Percentiles rank a stretch among this genome's conserved stretches.
These are phyloP conservation scores for Opisthograptis luteolata DNA, from an alignment of 2,888 invertebrate genomes.

Conservation along the genomic window DNA sequence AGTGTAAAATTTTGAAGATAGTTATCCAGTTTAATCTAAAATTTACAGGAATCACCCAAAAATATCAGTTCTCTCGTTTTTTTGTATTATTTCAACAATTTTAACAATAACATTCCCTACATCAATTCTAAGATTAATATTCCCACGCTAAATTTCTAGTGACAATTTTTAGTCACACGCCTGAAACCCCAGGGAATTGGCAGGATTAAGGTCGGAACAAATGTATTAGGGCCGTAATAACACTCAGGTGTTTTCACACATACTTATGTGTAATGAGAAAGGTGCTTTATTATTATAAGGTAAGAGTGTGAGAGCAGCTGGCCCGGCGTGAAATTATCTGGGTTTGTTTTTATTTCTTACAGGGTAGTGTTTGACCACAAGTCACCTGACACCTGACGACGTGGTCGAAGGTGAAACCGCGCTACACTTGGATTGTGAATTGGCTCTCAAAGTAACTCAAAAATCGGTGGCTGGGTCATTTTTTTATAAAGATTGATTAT, in stretches of 20 bases:
- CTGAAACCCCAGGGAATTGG: constrained; percentile 10
- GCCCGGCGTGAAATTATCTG: constrained; percentile 1
- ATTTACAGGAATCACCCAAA: too few species aligned
- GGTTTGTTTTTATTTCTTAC: neutral
- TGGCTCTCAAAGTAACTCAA: too few species aligned
- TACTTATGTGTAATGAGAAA: constrained; percentile 13
- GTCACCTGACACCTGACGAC: too few species aligned
- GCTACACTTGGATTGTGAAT: too few species aligned
- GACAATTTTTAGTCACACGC: neutral
- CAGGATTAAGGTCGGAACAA: constrained; percentile 13
- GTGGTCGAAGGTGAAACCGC: too few species aligned
- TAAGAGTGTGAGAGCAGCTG: neutral
- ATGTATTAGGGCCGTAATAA: constrained; percentile 14
- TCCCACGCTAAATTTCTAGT: neutral
- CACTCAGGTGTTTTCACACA: constrained; percentile 11
- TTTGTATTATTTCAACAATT: neutral
- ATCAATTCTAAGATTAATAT: neutral
- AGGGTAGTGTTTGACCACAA: too few species aligned
- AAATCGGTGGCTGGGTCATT: too few species aligned
- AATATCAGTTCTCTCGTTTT: too few species aligned
- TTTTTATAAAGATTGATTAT: too few species aligned
- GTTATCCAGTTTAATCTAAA: too few species aligned
- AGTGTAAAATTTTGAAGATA: too few species aligned
- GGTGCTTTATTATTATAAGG: constrained; percentile 10
- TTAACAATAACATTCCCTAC: neutral